Conservation (phyloP, 2,888 invertebrate species). For the Seira ritae region DNA sequence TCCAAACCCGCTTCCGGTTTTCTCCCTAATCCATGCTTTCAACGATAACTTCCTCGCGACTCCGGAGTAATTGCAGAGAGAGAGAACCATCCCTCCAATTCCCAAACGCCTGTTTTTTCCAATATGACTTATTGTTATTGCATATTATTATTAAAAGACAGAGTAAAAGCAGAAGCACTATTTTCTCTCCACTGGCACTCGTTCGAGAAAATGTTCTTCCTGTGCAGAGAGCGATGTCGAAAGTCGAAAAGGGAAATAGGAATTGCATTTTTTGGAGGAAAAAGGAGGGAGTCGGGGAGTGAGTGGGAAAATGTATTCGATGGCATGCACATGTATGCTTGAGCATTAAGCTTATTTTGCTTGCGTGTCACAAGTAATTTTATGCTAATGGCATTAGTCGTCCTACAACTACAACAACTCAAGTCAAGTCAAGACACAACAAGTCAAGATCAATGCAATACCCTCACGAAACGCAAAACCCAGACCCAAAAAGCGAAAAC, state of each 20-base stretch:
- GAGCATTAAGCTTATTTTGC: not conserved
- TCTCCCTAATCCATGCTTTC: slow-evolving; percentile 14
- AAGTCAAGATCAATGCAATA: slow-evolving; percentile 50
- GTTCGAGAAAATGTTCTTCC: too few relatives aligned
- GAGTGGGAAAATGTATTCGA: too few relatives aligned
- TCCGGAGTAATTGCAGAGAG: not conserved
- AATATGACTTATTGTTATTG: slow-evolving; percentile 11
- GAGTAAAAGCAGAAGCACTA: too few relatives aligned
- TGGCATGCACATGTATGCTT: too few relatives aligned
- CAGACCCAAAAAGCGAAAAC: not conserved
- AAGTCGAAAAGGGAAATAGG: too few relatives aligned
- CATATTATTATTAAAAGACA: not conserved
- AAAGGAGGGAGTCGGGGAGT: too few relatives aligned
- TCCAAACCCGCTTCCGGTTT: slow-evolving; percentile 3
- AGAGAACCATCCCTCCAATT: not conserved
- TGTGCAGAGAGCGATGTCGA: too few relatives aligned
- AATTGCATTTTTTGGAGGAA: too few relatives aligned
- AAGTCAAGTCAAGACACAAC: not conserved
- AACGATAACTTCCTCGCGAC: not conserved
- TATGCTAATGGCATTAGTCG: slow-evolving; percentile 61
- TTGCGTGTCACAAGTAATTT: slow-evolving; percentile 62
- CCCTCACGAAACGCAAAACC: not conserved
- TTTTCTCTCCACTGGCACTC: too few relatives aligned
- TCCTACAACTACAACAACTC: slow-evolving; percentile 1
- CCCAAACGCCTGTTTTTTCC: slow-evolving; percentile 1